phyloP scores from a whole-genome alignment of 2,797 vertebrate species.

The Ara ararauna region DNA sequence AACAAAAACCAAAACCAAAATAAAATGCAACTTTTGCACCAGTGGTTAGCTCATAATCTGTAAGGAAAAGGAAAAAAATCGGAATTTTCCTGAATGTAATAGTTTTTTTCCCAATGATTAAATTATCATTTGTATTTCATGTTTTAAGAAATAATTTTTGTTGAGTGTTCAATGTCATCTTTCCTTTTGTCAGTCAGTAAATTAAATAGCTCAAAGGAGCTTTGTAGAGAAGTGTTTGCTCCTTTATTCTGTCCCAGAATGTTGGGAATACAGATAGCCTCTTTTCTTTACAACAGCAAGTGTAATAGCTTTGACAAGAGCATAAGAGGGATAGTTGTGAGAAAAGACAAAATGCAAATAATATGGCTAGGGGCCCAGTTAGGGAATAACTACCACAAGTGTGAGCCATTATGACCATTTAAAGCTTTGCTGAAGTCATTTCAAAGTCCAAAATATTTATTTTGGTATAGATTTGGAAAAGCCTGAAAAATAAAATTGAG shows the following conservation, averaged over 20 bases:
- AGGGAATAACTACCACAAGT: constrained; percentile 16
- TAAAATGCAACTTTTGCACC: background rate
- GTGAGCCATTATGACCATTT: constrained; percentile 2
- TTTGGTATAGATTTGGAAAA: background rate
- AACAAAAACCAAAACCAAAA: background rate
- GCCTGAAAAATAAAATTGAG: background rate
- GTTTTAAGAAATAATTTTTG: constrained; percentile 58
- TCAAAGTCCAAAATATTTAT: constrained; percentile 31
- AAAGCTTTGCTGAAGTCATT: constrained; percentile 5
- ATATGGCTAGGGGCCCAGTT: constrained; percentile 25
- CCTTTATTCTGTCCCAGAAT: constrained; percentile 70
- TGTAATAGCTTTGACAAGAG: constrained; percentile 65
- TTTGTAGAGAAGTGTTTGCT: constrained; percentile 70
- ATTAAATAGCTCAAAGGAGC: constrained; percentile 75
- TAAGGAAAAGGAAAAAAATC: background rate
- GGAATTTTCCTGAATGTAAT: constrained; percentile 32
- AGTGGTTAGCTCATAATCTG: background rate
- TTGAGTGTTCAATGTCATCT: constrained; percentile 67
- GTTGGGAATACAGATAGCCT: constrained; percentile 68
- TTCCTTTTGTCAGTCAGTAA: constrained; percentile 70
- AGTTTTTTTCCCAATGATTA: constrained; percentile 37
- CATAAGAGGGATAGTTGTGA: constrained; percentile 62
- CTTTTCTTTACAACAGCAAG: constrained; percentile 65
- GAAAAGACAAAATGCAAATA: constrained; percentile 71
- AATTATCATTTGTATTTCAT: constrained; percentile 65